Conservation (phyloP, 1,140 invertebrate species). For the Parapsyche elsis region DNA sequence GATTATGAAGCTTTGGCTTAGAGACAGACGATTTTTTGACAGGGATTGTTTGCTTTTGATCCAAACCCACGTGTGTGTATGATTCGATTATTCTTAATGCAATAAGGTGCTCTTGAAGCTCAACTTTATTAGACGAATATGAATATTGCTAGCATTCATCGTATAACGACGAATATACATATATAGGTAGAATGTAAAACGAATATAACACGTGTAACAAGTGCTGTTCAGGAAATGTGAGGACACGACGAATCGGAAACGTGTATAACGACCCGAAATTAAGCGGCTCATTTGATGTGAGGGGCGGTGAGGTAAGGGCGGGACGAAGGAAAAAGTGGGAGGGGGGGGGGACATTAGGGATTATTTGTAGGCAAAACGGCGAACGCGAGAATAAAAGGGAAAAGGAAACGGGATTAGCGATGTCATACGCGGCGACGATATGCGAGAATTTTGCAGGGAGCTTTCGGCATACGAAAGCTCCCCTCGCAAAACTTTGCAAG, state of each 20-base stretch:
- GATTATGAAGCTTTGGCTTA: too few relatives aligned
- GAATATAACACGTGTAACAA: background rate
- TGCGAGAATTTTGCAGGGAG: background rate
- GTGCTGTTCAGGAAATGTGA: background rate
- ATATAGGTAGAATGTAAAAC: too few relatives aligned
- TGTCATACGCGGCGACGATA: background rate
- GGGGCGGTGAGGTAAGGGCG: too few relatives aligned
- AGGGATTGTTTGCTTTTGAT: too few relatives aligned
- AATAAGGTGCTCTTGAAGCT: too few relatives aligned
- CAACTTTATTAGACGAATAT: too few relatives aligned
- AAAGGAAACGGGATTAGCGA: conserved; percentile 7
- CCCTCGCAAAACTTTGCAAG: conserved; percentile 24
- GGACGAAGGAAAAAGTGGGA: background rate
- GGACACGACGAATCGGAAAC: too few relatives aligned
- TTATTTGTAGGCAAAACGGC: background rate
- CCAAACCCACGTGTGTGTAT: too few relatives aligned
- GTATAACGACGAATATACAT: too few relatives aligned
- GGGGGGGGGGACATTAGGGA: background rate
- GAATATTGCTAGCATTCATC: too few relatives aligned
- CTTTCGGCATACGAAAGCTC: background rate
- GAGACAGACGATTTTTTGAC: too few relatives aligned
- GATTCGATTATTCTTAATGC: too few relatives aligned
- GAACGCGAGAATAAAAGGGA: background rate
- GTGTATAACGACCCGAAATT: background rate
- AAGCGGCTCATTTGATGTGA: background rate